phyloP scores from a whole-genome alignment of 2,888 invertebrate species.

The Hypena proboscidalis region DNA sequence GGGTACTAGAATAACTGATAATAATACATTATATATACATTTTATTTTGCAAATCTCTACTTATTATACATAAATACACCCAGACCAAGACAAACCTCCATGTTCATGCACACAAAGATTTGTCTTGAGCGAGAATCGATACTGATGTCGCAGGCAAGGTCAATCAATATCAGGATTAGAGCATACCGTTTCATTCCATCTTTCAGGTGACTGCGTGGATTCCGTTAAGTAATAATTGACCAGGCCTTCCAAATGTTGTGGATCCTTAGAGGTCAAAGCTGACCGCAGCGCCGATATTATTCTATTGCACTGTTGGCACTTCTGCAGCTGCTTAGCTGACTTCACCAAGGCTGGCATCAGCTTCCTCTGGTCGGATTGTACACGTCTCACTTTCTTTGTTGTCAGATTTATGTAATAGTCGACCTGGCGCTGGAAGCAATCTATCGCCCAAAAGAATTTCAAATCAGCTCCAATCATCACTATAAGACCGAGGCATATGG shows the following conservation, averaged over 20 bases:
- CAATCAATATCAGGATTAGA: too few species aligned
- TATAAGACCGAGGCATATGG: conserved; percentile 60
- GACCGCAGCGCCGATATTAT: conserved; percentile 57
- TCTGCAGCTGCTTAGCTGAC: conserved; percentile 61
- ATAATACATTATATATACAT: too few species aligned
- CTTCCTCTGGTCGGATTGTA: conserved; percentile 61
- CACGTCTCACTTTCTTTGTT: conserved; percentile 58
- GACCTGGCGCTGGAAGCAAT: conserved; percentile 59
- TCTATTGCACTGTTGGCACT: conserved; percentile 52
- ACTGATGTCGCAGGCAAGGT: too few species aligned
- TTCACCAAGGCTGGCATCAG: conserved; percentile 61
- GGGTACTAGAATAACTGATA: too few species aligned
- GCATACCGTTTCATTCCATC: too few species aligned
- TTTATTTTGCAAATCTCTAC: too few species aligned
- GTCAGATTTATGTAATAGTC: conserved; percentile 61
- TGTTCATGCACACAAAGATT: too few species aligned
- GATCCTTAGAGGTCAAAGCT: conserved; percentile 40
- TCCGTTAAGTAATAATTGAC: conserved; percentile 27
- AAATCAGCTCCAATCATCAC: conserved; percentile 62
- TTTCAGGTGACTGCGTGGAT: too few species aligned
- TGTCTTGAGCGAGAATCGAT: too few species aligned
- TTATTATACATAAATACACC: too few species aligned
- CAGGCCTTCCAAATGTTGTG: conserved; percentile 29
- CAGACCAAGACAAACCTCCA: too few species aligned
- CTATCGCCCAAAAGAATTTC: conserved; percentile 67